Conservation (phyloP, 2,888 invertebrate genomes). For the Habrosyne pyritoides region DNA sequence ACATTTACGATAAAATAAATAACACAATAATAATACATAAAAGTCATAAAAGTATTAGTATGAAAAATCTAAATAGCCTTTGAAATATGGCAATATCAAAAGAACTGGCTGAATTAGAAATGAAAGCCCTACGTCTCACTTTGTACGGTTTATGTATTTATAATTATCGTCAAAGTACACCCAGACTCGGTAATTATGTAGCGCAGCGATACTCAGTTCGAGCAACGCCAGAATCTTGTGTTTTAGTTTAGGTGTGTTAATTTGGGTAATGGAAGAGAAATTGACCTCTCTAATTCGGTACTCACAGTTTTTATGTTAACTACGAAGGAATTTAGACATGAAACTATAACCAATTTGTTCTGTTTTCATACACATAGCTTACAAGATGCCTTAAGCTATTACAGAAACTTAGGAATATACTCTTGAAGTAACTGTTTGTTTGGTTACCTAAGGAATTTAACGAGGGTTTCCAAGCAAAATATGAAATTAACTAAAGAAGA, state of each 20-base stretch:
- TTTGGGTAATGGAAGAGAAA: constrained; percentile 4
- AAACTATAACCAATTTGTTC: neutral
- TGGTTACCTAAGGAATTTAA: no score
- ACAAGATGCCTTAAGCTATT: no score
- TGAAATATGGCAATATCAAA: neutral
- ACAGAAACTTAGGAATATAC: no score
- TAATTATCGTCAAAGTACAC: constrained; percentile 2
- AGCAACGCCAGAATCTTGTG: neutral
- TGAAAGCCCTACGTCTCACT: neutral
- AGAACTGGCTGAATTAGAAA: no score
- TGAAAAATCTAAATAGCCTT: no score
- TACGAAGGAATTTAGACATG: neutral
- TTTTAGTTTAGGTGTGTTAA: constrained; percentile 2
- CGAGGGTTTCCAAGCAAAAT: no score
- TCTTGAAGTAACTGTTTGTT: no score
- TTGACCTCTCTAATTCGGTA: neutral
- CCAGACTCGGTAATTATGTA: neutral
- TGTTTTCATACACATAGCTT: no score
- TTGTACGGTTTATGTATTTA: neutral
- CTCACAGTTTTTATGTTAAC: constrained; percentile 1
- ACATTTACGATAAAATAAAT: no score
- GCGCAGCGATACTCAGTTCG: neutral
- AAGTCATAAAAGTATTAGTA: no score
- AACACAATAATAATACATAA: no score
- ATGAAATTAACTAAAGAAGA: no score